Evolutionary conservation across 1,140 invertebrate genomes (phyloP), one percentile per base, ranked within the genome.

Genomic region (Monochamus saltuarius): DNA sequence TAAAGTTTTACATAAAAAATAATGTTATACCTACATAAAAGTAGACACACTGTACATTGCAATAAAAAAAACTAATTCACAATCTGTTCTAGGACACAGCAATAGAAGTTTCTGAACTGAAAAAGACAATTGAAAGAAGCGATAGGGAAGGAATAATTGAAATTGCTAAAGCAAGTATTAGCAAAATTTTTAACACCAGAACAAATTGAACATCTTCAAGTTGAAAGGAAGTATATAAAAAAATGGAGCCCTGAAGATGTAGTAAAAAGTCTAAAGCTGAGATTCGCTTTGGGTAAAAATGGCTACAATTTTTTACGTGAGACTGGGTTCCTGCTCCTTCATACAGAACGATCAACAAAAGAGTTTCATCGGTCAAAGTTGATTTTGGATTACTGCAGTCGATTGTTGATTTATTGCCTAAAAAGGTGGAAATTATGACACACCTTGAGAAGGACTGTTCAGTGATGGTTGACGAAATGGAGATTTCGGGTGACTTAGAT

Each of bases 401-500:
- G 11, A 11, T 47, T 11, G n/a, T 47, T 47, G 45, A n/a, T 14
- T 47, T 47, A 19, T 22, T 47, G 11, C n/a, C 45, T 19, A 47
- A 47, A 19, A 47, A 47, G 22, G 45, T 47, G 2, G 45, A 47
- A 19, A 19, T 22, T 17, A n/a, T 47, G 17, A 47, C n/a, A 14
- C 11, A 47, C 10, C 11, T 47, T n/a, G 45, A 47, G 22, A 47
- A 47, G 10, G 10, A 14, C 10, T 47, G 45, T 47, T 47, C 45
- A 19, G n/a, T 47, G 22, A 47, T 47, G 45, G 45, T 47, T 11
- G 45, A 47, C 22, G 13, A 29, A 47, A 47, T 47, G 45, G 45
- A 47, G 22, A 47, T 47, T 47, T 47, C 45, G 11, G 17, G 45
- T 47, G 45, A 47, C 17, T 13, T 47, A 47, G 45, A 47, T 47